A percentile compares a stretch with the other conserved stretches of the same genome.
Evolutionary conservation across 2,113 vertebrate genomes (phyloP).

Genomic region (Tragelaphus buxtoni): DNA sequence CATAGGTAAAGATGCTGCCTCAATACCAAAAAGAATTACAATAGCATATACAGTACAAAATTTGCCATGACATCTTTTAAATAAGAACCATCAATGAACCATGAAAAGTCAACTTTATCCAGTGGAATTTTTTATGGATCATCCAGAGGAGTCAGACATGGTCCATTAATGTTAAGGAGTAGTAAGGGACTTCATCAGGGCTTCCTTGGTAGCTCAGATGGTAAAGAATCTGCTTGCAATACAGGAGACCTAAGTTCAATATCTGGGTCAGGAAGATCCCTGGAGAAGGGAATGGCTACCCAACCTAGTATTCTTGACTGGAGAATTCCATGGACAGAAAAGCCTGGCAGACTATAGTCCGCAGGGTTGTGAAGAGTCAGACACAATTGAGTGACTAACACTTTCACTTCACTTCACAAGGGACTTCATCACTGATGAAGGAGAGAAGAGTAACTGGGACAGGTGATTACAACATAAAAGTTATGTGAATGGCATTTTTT

Average conservation of each 20-base stretch:
- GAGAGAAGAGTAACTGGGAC: neutral
- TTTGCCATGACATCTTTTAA: neutral
- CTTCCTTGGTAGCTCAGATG: neutral
- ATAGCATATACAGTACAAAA: neutral
- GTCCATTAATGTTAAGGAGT: neutral
- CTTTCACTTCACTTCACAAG: neutral
- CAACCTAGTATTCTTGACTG: neutral
- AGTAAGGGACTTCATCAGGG: neutral
- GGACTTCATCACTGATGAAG: neutral
- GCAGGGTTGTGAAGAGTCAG: neutral
- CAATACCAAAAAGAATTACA: neutral
- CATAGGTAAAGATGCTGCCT: neutral
- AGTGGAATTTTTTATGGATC: neutral
- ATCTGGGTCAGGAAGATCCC: neutral
- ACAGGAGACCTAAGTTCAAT: neutral
- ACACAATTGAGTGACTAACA: neutral
- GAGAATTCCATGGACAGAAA: neutral
- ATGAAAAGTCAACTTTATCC: neutral
- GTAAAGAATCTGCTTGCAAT: neutral
- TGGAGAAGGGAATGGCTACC: neutral
- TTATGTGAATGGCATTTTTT: neutral
- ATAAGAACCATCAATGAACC: neutral
- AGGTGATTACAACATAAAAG: neutral
- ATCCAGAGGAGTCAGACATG: neutral
- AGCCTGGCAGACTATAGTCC: neutral